Evolutionary conservation across 2,888 invertebrate species (phyloP), one percentile per base, ranked within the genome.

Genomic region (Nymphalis c-album): DNA sequence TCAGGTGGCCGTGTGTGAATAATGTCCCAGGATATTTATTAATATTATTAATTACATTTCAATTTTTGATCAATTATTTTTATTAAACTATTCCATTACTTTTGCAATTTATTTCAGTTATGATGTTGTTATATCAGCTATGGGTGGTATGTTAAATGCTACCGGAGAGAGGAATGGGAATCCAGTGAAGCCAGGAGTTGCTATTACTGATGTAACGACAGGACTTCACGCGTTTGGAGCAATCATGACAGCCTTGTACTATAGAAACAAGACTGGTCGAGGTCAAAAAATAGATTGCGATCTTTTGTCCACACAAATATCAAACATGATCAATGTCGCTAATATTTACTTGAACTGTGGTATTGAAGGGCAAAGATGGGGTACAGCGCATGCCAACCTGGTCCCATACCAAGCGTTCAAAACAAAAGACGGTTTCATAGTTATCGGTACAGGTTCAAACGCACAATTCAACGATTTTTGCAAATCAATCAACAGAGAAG

Each of bases 231-330:
- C 98, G 1, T 97, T 98, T 83, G 98, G 98, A 18, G 98, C 99
- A 0, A 98, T 99, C 71, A 93, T 98, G 92, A 97, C 98, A 0
- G 98, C 98, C 0, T 86, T 99, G 7, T 87, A 97, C 70, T 95
- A 97, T 78, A 92, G 97, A 63, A 85, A 93, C 10, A 94, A 94
- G 76, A 97, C 97, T 0, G 96, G 97, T 0, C 85, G 85, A 72
- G 99, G 99, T 0, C 98, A 98, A 81, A 97, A 96, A 91, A 97
- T 99, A 64, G 98, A 98, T 80, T 98, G 98, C 78, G 95, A 98
- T 87, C 93, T 99, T n/a, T 88, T 99, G 0, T 97, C 98, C 1
- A 98, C 98, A 0, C 98, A 98, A 93, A 94, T 98, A 47, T 95
- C 98, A 0, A 94, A 95, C 78, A 93, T 99, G 83, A 96, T 97